A percentile compares a stretch with the other conserved stretches of the same genome.
These are phyloP conservation scores for Connochaetes taurinus DNA, from an alignment of 2,113 vertebrate genomes.

Conservation along the genomic window DNA sequence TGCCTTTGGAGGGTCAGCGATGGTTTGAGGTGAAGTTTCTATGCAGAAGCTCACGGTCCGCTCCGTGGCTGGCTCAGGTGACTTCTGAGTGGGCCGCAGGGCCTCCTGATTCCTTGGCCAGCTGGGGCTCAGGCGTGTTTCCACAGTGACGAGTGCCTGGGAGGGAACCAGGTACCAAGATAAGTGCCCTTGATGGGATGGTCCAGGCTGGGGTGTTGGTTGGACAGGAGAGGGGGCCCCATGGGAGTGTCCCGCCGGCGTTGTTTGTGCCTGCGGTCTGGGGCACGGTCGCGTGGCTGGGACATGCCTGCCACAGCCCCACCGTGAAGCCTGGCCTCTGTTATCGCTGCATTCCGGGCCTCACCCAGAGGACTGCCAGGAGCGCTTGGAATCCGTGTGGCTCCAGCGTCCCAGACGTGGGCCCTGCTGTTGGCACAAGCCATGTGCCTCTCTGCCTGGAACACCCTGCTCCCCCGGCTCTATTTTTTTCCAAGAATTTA, in stretches of 20 bases:
- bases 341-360: neutral
- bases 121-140: constrained; percentile 19
- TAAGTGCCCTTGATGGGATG: constrained; percentile 28
- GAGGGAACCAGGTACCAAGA: constrained; percentile 17
- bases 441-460: neutral
- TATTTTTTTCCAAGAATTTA: neutral
- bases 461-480: neutral
- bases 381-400: neutral
- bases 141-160: constrained; percentile 27
- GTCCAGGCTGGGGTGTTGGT: constrained; percentile 56
- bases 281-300: neutral
- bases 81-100: neutral
- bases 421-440: neutral
- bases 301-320: neutral
- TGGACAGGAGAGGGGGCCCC: constrained; percentile 47
- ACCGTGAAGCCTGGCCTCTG: neutral
- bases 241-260: neutral
- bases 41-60: neutral
- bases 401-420: neutral
- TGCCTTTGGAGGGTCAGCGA: neutral
- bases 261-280: neutral
- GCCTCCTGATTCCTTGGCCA: constrained; percentile 9
- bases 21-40: neutral
- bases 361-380: neutral
- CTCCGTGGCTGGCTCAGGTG: neutral